Evolutionary conservation across 2,113 vertebrate species (phyloP).

Genomic region (Salminus brasiliensis): DNA sequence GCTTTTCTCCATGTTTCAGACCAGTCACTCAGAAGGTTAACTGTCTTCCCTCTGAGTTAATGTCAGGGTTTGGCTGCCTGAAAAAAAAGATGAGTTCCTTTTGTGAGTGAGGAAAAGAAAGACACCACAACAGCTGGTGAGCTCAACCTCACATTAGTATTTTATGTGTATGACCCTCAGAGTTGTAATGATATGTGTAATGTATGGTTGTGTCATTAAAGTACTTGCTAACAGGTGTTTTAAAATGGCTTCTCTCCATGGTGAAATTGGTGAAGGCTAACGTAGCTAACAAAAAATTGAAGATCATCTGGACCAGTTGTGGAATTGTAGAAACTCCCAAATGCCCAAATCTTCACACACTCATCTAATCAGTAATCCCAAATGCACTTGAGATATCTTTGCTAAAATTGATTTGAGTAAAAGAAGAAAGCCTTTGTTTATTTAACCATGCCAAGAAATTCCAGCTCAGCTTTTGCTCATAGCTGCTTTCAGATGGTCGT

Average conservation of each 20-base stretch:
- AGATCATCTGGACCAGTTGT: too few species aligned
- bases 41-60: conserved; percentile 63
- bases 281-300: too few species aligned
- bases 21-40: conserved; percentile 42
- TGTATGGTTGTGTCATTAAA: conserved; percentile 55
- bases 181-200: conserved; percentile 67
- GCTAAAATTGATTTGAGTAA: too few species aligned
- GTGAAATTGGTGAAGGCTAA: too few species aligned
- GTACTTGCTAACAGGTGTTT: conserved; percentile 65
- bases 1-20: conserved; percentile 45
- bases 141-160: conserved; percentile 69
- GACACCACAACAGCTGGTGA: conserved; percentile 66
- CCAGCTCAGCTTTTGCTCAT: too few species aligned
- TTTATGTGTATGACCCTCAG: conserved; percentile 71
- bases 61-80: conserved; percentile 62
- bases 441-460: too few species aligned
- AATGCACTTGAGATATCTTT: too few species aligned
- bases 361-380: too few species aligned
- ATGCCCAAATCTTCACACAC: too few species aligned
- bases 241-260: conserved; percentile 24
- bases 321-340: too few species aligned
- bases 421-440: too few species aligned
- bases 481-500: too few species aligned
- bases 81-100: conserved; percentile 57
- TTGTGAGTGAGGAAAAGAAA: conserved; percentile 43